A percentile compares a stretch with the other conserved stretches of the same genome.
phyloP scores from a whole-genome alignment of 2,113 vertebrate species.

The Pseudonaja textilis region DNA sequence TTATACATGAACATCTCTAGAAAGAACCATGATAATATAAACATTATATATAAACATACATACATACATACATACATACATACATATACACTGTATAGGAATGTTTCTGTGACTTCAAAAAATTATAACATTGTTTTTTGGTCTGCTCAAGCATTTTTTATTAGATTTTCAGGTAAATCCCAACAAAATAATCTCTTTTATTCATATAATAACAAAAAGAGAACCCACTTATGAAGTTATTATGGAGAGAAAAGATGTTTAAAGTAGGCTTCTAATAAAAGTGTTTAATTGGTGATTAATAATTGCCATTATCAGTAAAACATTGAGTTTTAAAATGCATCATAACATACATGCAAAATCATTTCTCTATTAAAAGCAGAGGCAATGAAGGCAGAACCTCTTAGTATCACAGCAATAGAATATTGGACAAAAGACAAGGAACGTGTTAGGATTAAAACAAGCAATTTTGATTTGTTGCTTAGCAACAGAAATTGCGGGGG shows the following conservation, averaged over 20 bases:
- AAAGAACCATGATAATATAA: neutral
- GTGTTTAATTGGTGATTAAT: constrained; percentile 39
- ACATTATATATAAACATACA: neutral
- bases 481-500: constrained; percentile 64
- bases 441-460: constrained; percentile 23
- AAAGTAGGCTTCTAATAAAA: constrained; percentile 41
- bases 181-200: neutral
- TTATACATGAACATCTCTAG: neutral
- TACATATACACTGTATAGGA: no score
- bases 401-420: constrained; percentile 58
- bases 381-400: constrained; percentile 54
- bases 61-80: no score
- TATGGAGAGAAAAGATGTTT: constrained; percentile 12
- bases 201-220: neutral
- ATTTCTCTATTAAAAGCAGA: constrained; percentile 62
- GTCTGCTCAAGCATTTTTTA: neutral
- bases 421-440: constrained; percentile 32
- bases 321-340: constrained; percentile 60
- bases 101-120: neutral
- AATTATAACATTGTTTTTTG: neutral
- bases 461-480: constrained; percentile 55
- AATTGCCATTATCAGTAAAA: constrained; percentile 57
- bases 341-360: constrained; percentile 51
- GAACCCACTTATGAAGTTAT: neutral
- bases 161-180: neutral